Conservation (phyloP, 2,797 vertebrate species). For the Gallinago stenura region DNA sequence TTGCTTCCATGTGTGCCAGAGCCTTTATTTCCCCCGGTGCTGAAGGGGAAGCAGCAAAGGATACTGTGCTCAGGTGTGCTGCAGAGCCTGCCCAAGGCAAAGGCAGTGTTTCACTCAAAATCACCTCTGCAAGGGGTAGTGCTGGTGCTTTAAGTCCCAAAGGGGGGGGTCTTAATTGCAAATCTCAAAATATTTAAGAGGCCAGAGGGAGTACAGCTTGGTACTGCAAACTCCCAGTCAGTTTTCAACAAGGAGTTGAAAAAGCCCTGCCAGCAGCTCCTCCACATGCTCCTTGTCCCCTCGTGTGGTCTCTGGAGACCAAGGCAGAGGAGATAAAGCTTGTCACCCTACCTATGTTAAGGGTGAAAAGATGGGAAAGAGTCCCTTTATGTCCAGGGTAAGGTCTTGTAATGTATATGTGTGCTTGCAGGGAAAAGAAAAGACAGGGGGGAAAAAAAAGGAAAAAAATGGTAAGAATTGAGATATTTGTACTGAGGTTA, state of each 20-base stretch:
- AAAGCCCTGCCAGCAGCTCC: background rate
- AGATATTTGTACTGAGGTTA: background rate
- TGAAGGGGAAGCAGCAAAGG: background rate
- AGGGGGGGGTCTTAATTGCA: background rate
- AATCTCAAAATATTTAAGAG: background rate
- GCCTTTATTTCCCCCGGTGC: background rate
- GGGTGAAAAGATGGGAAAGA: background rate
- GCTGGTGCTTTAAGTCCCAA: background rate
- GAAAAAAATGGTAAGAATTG: background rate
- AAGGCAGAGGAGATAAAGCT: background rate
- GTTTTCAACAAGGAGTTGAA: background rate
- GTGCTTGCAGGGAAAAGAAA: background rate
- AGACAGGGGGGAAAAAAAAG: accelerated
- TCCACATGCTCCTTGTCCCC: background rate
- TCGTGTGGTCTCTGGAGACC: background rate
- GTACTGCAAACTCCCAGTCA: accelerated
- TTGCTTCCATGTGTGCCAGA: accelerated
- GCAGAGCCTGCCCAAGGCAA: background rate
- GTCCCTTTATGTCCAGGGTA: background rate
- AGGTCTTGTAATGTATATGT: background rate
- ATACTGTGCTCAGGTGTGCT: background rate
- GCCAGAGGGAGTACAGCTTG: background rate
- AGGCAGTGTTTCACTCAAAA: background rate
- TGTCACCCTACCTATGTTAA: background rate
- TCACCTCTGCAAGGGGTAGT: background rate